Conservation (phyloP, 2,888 invertebrate genomes). For the Lasioglossum lativentre region DNA sequence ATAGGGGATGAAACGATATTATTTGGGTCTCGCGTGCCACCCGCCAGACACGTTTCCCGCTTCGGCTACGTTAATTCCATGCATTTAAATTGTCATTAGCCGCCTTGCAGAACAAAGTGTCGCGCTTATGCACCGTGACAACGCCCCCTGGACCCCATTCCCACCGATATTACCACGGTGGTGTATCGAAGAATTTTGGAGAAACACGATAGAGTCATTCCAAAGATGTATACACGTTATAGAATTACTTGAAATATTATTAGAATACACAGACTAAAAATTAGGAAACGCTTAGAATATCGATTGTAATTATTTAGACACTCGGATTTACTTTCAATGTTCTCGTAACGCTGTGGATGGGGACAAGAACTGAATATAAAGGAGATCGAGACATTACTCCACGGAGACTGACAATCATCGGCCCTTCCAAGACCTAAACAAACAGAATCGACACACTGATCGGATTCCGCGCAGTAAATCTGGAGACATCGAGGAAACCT, state of each 20-base stretch:
- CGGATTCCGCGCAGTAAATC: constrained; percentile 22
- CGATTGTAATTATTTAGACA: not conserved
- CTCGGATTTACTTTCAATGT: not conserved
- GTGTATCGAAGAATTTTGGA: not conserved
- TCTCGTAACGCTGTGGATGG: not conserved
- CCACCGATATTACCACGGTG: constrained; percentile 7
- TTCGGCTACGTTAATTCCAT: constrained; percentile 71
- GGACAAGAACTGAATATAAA: not conserved
- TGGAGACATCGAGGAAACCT: constrained; percentile 2
- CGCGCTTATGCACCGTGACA: constrained; percentile 55
- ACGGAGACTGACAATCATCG: not conserved
- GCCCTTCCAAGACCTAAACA: not conserved
- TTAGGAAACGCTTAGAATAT: not conserved
- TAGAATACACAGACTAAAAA: not conserved
- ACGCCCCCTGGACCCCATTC: not conserved
- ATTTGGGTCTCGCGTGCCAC: constrained; percentile 59
- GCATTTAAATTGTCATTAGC: constrained; percentile 77
- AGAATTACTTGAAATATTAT: not conserved
- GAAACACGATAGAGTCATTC: not conserved
- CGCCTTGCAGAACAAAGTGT: constrained; percentile 43
- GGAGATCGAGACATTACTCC: not conserved
- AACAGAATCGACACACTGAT: constrained; percentile 12
- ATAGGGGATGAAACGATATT: constrained; percentile 71
- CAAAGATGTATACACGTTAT: not conserved
- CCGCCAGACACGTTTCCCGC: constrained; percentile 44